These are phyloP conservation scores for Limnephilus marmoratus DNA, from an alignment of 2,888 invertebrate species.

Conservation along the genomic window DNA sequence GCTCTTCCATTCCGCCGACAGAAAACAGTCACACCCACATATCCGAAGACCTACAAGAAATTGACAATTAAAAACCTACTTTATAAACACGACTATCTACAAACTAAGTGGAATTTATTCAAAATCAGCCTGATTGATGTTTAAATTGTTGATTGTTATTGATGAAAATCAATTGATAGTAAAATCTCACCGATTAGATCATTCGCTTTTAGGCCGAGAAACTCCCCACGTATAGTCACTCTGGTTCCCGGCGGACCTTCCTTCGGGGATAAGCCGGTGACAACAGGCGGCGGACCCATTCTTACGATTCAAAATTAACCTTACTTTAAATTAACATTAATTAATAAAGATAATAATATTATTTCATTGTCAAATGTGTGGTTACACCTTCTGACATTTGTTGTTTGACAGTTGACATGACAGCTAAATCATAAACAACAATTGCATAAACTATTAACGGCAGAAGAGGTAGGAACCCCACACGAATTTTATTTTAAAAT, in stretches of 20 bases:
- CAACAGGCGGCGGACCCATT: conserved; percentile 89
- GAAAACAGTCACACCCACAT: conserved; percentile 95
- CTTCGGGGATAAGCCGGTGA: conserved; percentile 98
- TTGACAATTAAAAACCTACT: neutral
- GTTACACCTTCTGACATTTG: conserved; percentile 56
- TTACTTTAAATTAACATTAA: conserved; percentile 24
- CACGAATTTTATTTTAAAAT: neutral
- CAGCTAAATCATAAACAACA: conserved; percentile 31
- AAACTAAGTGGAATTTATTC: neutral
- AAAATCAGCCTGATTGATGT: neutral
- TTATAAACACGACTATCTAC: neutral
- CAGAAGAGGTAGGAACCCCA: neutral
- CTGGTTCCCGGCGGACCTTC: conserved; percentile 98
- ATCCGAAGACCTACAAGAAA: conserved; percentile 89
- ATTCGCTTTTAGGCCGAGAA: conserved; percentile 89
- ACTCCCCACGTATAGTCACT: conserved; percentile 96
- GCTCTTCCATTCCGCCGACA: conserved; percentile 99
- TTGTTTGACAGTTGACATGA: conserved; percentile 47
- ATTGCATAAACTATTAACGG: neutral
- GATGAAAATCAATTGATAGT: neutral
- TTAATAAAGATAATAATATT: conserved; percentile 33
- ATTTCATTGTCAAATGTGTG: conserved; percentile 36
- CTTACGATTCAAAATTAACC: conserved; percentile 20
- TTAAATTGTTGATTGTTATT: neutral
- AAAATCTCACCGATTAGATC: conserved; percentile 87